Percentiles rank a stretch among this genome's conserved stretches.
Conservation (phyloP, 1,140 invertebrate genomes). For the Sinonovacula constricta region DNA sequence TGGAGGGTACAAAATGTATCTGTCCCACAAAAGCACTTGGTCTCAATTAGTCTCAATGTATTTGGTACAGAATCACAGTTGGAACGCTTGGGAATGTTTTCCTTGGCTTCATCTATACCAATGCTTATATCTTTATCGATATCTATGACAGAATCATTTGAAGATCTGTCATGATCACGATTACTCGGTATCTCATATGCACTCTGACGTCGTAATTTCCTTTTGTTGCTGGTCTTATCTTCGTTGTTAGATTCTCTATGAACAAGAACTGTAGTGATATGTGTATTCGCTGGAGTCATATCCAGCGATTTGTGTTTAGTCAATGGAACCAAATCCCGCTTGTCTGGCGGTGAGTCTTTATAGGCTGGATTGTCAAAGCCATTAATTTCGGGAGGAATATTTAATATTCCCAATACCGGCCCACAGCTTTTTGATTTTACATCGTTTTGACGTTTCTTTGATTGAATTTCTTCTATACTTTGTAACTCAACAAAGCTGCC, state of each 20-base stretch:
- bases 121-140: slow-evolving; percentile 32
- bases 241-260: slow-evolving; percentile 24
- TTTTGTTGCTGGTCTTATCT: not conserved
- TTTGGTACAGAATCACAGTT: too few species aligned
- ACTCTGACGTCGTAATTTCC: not conserved
- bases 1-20: slow-evolving; percentile 22
- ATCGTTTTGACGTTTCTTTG: slow-evolving; percentile 1
- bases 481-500: slow-evolving; percentile 25
- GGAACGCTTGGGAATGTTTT: not conserved
- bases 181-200: too few species aligned
- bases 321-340: slow-evolving; percentile 1
- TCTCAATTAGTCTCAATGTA: not conserved
- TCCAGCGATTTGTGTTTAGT: slow-evolving; percentile 45
- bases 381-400: slow-evolving; percentile 9
- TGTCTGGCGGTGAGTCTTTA: slow-evolving; percentile 51
- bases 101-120: not conserved
- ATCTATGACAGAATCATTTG: slow-evolving; percentile 31
- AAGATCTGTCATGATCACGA: too few species aligned
- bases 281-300: slow-evolving; percentile 33
- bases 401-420: slow-evolving; percentile 11
- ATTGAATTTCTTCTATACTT: slow-evolving; percentile 14
- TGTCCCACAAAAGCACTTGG: slow-evolving; percentile 30
- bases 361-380: slow-evolving; percentile 61
- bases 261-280: slow-evolving; percentile 43
- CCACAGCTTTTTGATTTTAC: slow-evolving; percentile 53